Evolutionary conservation across 1,140 invertebrate species (phyloP).

Genomic region (Drosophila kikkawai): DNA sequence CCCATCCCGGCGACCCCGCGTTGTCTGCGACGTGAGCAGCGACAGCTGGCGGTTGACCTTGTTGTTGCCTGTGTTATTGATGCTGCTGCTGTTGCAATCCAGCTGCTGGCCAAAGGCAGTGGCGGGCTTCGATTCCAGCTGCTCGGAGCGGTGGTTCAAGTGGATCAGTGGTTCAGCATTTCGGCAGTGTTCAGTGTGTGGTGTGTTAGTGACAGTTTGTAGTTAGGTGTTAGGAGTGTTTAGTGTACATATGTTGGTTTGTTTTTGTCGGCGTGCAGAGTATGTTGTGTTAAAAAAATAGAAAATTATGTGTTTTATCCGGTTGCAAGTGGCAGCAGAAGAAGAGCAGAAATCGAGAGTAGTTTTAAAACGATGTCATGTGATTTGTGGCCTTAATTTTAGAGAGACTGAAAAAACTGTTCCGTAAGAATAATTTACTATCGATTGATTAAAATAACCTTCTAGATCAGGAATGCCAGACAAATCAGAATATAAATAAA

Average conservation of each 20-base stretch:
- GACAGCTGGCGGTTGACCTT: constrained; percentile 80
- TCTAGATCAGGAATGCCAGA: not conserved
- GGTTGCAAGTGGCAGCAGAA: constrained; percentile 53
- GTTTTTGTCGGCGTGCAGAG: constrained; percentile 29
- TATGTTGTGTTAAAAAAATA: constrained; percentile 23
- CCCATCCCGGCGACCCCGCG: constrained; percentile 60
- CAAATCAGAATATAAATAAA: not conserved
- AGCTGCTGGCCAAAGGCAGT: constrained; percentile 79
- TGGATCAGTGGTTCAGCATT: constrained; percentile 23
- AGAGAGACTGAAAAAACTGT: constrained; percentile 29
- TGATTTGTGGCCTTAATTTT: not conserved
- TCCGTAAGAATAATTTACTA: too few relatives aligned
- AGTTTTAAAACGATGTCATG: constrained; percentile 12
- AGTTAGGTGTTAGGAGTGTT: constrained; percentile 39
- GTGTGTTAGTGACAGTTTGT: constrained; percentile 52
- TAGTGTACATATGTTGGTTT: constrained; percentile 19
- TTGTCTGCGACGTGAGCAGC: constrained; percentile 68
- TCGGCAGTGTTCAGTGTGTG: constrained; percentile 19
- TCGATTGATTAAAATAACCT: not conserved
- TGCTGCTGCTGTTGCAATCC: constrained; percentile 78
- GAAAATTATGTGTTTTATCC: constrained; percentile 38
- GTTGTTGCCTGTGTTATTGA: constrained; percentile 60
- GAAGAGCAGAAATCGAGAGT: constrained; percentile 58
- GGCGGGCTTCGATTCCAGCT: constrained; percentile 73
- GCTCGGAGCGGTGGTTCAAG: constrained; percentile 14